Conservation (phyloP, 1,140 invertebrate genomes). For the Zophobas morio region DNA sequence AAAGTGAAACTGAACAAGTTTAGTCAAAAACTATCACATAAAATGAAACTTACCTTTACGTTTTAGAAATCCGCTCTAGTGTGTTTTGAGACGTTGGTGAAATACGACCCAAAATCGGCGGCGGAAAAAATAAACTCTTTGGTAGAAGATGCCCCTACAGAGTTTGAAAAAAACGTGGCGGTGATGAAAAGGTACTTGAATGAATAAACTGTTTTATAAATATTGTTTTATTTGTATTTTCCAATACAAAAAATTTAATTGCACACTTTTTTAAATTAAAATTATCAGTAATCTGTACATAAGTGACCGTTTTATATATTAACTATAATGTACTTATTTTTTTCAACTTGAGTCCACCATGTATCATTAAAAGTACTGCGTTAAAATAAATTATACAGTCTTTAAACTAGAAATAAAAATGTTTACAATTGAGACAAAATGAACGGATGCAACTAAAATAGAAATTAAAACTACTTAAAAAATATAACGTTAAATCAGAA, state of each 20-base stretch:
- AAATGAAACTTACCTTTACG: constrained; percentile 21
- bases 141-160: not conserved
- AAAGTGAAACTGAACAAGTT: too few relatives aligned
- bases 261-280: constrained; percentile 55
- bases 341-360: constrained; percentile 28
- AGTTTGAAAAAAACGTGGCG: constrained; percentile 7
- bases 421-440: constrained; percentile 24
- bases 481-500: not conserved
- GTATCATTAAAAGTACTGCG: not conserved
- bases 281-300: constrained; percentile 49
- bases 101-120: constrained; percentile 45
- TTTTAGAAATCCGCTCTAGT: constrained; percentile 52
- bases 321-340: constrained; percentile 12
- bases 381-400: constrained; percentile 46
- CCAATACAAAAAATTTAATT: constrained; percentile 56
- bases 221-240: constrained; percentile 54
- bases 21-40: not conserved
- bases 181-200: constrained; percentile 7
- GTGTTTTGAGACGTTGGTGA: constrained; percentile 52
- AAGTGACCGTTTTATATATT: constrained; percentile 47
- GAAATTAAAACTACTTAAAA: constrained; percentile 30
- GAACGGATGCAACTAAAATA: constrained; percentile 19
- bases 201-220: constrained; percentile 47
- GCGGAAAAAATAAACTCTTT: constrained; percentile 46
- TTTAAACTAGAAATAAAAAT: constrained; percentile 28